Conservation (phyloP, 2,888 invertebrate species). For the Pemphredon lugubris region DNA sequence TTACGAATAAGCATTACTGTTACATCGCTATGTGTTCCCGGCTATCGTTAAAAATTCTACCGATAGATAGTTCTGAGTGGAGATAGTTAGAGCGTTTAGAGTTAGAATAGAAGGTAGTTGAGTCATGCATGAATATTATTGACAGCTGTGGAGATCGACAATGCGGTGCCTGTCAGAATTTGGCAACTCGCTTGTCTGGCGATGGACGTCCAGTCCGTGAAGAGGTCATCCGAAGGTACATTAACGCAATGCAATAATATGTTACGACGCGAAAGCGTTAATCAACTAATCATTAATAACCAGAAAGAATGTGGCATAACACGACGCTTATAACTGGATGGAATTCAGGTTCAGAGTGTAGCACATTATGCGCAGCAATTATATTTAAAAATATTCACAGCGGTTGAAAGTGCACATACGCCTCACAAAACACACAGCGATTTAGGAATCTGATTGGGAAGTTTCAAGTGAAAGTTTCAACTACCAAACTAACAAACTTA, state of each 20-base stretch:
- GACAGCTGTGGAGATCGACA: slow-evolving; percentile 79
- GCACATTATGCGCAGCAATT: neutral
- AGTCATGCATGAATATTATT: slow-evolving; percentile 77
- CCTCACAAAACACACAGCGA: slow-evolving; percentile 3
- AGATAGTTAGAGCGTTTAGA: neutral
- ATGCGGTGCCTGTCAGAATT: slow-evolving; percentile 78
- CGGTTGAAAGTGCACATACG: neutral
- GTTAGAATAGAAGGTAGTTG: slow-evolving; percentile 64
- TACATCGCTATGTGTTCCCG: neutral
- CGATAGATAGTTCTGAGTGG: no score
- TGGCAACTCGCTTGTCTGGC: slow-evolving; percentile 78
- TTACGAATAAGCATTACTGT: neutral
- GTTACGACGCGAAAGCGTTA: slow-evolving; percentile 41
- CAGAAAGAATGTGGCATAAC: slow-evolving; percentile 7
- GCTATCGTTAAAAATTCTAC: no score
- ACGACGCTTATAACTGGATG: slow-evolving; percentile 8
- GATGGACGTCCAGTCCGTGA: slow-evolving; percentile 77
- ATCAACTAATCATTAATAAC: slow-evolving; percentile 29
- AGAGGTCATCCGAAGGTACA: slow-evolving; percentile 78
- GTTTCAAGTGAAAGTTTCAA: slow-evolving; percentile 55
- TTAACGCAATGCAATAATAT: slow-evolving; percentile 65
- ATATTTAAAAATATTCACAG: neutral
- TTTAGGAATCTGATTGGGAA: slow-evolving; percentile 58
- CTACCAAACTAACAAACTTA: slow-evolving; percentile 58
- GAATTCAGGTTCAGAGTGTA: neutral